phyloP scores from a whole-genome alignment of 1,140 invertebrate genomes.

The Drosophila rhopaloa region DNA sequence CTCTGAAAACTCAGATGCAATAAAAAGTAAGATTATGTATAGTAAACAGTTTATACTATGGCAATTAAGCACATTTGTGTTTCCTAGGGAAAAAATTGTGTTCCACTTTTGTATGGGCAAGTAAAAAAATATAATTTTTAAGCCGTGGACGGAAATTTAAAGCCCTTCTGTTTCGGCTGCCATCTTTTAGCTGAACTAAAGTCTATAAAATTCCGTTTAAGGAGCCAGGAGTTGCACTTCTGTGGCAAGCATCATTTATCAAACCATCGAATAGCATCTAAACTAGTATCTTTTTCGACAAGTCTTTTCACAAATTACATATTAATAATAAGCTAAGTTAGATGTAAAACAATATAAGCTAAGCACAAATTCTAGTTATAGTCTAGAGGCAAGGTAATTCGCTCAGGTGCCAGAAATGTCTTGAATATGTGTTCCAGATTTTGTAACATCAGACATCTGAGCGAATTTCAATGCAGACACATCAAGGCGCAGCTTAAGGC shows the following conservation, averaged over 20 bases:
- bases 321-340: constrained; percentile 31
- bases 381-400: constrained; percentile 7
- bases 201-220: constrained; percentile 5
- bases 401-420: neutral
- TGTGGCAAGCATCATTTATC: constrained; percentile 23
- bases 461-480: constrained; percentile 10
- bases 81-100: constrained; percentile 45
- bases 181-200: constrained; percentile 6
- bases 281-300: constrained; percentile 49
- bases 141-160: constrained; percentile 68
- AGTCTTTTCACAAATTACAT: constrained; percentile 63
- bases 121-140: constrained; percentile 20
- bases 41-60: constrained; percentile 51
- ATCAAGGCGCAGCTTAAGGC: constrained; percentile 47
- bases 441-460: neutral
- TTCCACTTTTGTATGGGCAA: constrained; percentile 26
- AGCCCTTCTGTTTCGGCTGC: constrained; percentile 37
- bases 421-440: neutral
- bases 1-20: constrained; percentile 21
- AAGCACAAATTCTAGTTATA: constrained; percentile 35
- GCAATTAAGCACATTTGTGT: constrained; percentile 48
- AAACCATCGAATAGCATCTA: constrained; percentile 26
- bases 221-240: constrained; percentile 45
- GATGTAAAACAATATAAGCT: constrained; percentile 23
- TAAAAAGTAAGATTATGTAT: constrained; percentile 16